Evolutionary conservation across 1,140 invertebrate genomes (phyloP).

Genomic region (Conopomorpha cramerella): DNA sequence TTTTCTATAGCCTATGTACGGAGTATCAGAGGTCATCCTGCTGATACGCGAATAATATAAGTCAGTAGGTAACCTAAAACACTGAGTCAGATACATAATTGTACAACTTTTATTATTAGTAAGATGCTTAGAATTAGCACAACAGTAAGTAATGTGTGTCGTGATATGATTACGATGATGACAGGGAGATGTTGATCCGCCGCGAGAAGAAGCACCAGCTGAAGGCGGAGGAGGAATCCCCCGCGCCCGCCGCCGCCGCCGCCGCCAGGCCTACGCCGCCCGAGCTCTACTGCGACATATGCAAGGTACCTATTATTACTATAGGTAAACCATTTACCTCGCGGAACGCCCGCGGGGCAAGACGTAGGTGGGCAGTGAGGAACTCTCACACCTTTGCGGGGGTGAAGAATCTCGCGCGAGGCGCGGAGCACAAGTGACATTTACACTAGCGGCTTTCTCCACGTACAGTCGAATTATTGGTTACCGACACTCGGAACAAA

Average conservation of each 20-base stretch:
- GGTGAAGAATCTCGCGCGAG: too few species aligned
- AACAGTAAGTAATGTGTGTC: neutral
- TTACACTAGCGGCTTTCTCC: too few species aligned
- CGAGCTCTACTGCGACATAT: conserved; percentile 34
- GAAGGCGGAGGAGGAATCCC: conserved; percentile 9
- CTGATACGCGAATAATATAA: too few species aligned
- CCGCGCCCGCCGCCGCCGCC: conserved; percentile 3
- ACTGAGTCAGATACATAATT: neutral
- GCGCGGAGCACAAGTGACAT: too few species aligned
- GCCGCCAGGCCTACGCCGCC: conserved; percentile 6
- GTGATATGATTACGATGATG: conserved; percentile 1
- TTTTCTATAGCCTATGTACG: too few species aligned
- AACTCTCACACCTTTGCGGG: too few species aligned
- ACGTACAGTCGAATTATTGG: too few species aligned
- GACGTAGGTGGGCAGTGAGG: too few species aligned
- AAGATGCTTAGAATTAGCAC: neutral
- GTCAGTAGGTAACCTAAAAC: neutral
- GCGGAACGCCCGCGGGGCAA: too few species aligned
- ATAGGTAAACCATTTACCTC: too few species aligned
- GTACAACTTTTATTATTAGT: neutral
- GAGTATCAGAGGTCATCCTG: too few species aligned
- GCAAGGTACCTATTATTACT: conserved; percentile 21
- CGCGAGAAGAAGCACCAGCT: conserved; percentile 32
- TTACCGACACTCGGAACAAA: too few species aligned
- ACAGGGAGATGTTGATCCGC: conserved; percentile 24